Evolutionary conservation across 1,140 invertebrate genomes (phyloP).

Genomic region (Mycetomoellerius zeteki): DNA sequence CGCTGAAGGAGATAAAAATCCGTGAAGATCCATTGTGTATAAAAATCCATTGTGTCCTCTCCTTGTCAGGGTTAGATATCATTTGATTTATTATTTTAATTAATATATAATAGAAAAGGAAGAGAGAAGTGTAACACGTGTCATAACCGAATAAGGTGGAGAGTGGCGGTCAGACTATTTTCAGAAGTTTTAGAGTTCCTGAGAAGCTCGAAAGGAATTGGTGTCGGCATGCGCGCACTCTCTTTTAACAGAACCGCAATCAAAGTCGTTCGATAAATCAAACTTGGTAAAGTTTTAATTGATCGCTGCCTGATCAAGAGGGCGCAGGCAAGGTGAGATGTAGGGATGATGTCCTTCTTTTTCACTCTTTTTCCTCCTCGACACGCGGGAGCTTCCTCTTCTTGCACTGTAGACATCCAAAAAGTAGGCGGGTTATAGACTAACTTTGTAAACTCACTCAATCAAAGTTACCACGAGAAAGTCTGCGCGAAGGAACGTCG

Average conservation of each 20-base stretch:
- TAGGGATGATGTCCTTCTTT: not conserved
- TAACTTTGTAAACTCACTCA: conserved; percentile 60
- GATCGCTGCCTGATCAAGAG: conserved; percentile 36
- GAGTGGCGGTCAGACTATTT: not conserved
- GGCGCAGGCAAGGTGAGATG: conserved; percentile 6
- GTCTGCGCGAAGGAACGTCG: conserved; percentile 35
- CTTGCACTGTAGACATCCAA: conserved; percentile 33
- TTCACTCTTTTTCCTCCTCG: not conserved
- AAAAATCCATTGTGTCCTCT: too few relatives aligned
- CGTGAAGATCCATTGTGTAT: too few relatives aligned
- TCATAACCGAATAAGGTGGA: not conserved
- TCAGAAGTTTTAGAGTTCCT: conserved; percentile 11
- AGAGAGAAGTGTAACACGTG: not conserved
- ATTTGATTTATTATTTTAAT: not conserved
- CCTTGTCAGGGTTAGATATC: not conserved
- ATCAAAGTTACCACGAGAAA: conserved; percentile 54
- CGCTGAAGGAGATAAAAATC: too few relatives aligned
- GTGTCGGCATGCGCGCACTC: conserved; percentile 20
- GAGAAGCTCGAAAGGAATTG: conserved; percentile 24
- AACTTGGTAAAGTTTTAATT: conserved; percentile 64
- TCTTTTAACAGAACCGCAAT: conserved; percentile 58
- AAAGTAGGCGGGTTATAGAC: conserved; percentile 59
- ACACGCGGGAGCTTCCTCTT: conserved; percentile 23
- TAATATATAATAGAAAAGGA: not conserved
- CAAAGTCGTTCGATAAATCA: conserved; percentile 68